Evolutionary conservation across 2,797 vertebrate species (phyloP).

Genomic region (Betta splendens): DNA sequence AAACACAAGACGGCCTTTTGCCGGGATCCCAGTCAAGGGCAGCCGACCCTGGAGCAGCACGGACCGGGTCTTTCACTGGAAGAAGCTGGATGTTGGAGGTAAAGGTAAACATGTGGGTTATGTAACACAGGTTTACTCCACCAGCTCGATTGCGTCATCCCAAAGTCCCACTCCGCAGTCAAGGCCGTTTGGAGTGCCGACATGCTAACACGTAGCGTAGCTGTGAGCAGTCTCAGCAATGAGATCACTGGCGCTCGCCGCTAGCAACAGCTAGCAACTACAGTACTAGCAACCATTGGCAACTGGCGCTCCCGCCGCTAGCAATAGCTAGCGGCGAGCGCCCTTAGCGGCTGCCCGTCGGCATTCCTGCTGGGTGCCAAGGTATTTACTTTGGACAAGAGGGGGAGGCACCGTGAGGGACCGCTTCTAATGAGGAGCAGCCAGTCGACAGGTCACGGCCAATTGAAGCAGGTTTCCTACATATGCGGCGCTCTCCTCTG

Average conservation of each 20-base stretch:
- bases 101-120: slow-evolving; percentile 64
- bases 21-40: slow-evolving; percentile 53
- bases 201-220: slow-evolving; percentile 42
- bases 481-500: slow-evolving; percentile 47
- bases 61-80: slow-evolving; percentile 37
- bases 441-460: slow-evolving; percentile 72
- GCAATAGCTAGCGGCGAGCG: slow-evolving; percentile 34
- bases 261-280: slow-evolving; percentile 14
- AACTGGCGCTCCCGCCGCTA: slow-evolving; percentile 47
- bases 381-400: slow-evolving; percentile 74
- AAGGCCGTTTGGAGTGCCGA: too few relatives aligned
- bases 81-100: slow-evolving; percentile 44
- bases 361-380: slow-evolving; percentile 74
- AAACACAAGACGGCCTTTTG: slow-evolving; percentile 67
- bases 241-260: slow-evolving; percentile 54
- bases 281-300: too few relatives aligned
- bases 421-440: slow-evolving; percentile 74
- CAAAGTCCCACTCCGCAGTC: slow-evolving; percentile 39
- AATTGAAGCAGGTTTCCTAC: slow-evolving; percentile 58
- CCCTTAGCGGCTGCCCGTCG: slow-evolving; percentile 67
- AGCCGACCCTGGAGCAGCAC: slow-evolving; percentile 52
- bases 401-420: slow-evolving; percentile 68
- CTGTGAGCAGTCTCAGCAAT: slow-evolving; percentile 39
- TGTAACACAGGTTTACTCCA: slow-evolving; percentile 57
- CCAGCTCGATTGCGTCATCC: slow-evolving; percentile 48